Base-by-base conservation (phyloP, 1,140 invertebrate genomes). In the Harlomillsia oculata region DNA sequence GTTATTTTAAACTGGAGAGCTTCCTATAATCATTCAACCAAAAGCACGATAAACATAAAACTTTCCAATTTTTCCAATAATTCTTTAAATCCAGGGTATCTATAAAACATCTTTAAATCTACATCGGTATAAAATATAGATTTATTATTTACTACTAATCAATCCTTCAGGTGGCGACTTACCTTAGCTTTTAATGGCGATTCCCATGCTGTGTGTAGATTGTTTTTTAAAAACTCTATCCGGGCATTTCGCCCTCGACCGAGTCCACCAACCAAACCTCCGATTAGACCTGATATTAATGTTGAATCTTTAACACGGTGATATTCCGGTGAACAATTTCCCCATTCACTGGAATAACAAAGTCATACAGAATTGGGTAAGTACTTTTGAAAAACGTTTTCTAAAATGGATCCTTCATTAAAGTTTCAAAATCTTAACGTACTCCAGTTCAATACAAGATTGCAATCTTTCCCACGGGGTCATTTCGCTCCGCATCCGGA, bases 141-240 rank as follows among this genome's bases (percentile, higher is more conserved):
- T 55, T 54, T 20, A 46, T 49, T 20, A 32, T 39, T 56, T 25
- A 30, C 8, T 46, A 16, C n/a, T 18, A 29, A 16, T 9, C 13
- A 21, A 49, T 53, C 48, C 21, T 16, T 21, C 9, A 6, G 56
- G 62, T 48, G 36, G 59, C 14, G 25, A 59, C 44, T 60, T 74
- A 82, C 81, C 72, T 84, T 82, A 2, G 84, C 84, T 57, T 83
- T 75, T 9, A 79, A 69, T 43, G 83, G 80, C 53, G 74, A 78
- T 40, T 70, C 69, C 69, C 83, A 88, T 8, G 73, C 72, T 26
- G 81, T 79, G 8, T 82, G 83, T 72, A 84, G 75, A 73, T 87
- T 87, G 45, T 76, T 81, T 67, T 79, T 76, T 60, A 85, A 80
- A 63, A 87, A 86, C 50, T 79, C 74, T n/a, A 79, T 39, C 60